Evolutionary conservation across 2,888 invertebrate genomes (phyloP), one percentile per base, ranked within the genome.

Genomic region (Timema cristinae): DNA sequence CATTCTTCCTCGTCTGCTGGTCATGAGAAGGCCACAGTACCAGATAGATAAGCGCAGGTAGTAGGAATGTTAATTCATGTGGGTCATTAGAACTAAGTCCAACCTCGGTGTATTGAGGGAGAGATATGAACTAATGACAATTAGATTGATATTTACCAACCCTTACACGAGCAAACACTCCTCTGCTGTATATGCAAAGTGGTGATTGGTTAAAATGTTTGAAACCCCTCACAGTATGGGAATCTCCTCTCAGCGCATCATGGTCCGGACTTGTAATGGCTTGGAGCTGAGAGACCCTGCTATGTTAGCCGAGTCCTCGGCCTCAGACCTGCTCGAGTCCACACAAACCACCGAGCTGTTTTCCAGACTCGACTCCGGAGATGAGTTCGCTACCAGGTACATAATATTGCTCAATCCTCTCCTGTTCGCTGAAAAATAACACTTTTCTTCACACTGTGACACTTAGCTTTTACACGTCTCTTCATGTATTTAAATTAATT

Each of bases 1-100:
- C 86, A 93, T 97, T 82, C 88, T 98, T 83, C 98, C 98, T 79
- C 89, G 94, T 78, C 87, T 97, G 80, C 87, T 97, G 79, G 93
- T 95, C 79, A 97, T 97, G 95, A 90, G 94, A 79, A 89, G 96
- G 79, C 89, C 89, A 76, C 86, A 86, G 77, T 87, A 86, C 78
- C 82, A 83, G 75, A 81, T 84, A 77, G 84, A 84, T 76, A 82
- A 82, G 76, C 80, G 83, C 75, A 82, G 79, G 79, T 80, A 74
- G 68, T 71, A 49, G 59, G 50, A n/a, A n/a, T n/a, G n/a, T n/a
- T n/a, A n/a, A n/a, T n/a, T 52, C 13, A 32, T 32, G 1, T 32
- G 32, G 1, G 32, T 32, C 32, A 2, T 32, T 32, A 32, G 32
- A 32, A 32, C 32, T 32, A 32, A 32, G 32, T 32, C 32, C 32